A percentile compares a stretch with the other conserved stretches of the same genome.
phyloP scores from a whole-genome alignment of 1,140 invertebrate genomes.

The Manduca sexta region DNA sequence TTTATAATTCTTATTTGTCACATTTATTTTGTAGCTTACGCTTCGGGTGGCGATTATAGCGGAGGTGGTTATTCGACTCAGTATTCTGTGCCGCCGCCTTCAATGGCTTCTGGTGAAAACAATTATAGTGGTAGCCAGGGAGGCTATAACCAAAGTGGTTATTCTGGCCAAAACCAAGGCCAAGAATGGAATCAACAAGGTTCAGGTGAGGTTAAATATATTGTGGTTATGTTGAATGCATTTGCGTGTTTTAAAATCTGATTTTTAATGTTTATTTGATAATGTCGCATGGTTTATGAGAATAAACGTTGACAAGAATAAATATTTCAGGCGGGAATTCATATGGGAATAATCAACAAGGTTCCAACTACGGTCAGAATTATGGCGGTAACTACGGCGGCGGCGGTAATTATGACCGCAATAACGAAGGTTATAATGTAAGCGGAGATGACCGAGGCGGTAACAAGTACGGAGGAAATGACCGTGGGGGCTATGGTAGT shows the following conservation, averaged over 20 bases:
- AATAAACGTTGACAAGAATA: too few relatives aligned
- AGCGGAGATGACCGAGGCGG: conserved; percentile 40
- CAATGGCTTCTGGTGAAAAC: conserved; percentile 42
- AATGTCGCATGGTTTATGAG: too few relatives aligned
- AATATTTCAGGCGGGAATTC: conserved; percentile 35
- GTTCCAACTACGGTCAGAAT: conserved; percentile 46
- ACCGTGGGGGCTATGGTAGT: conserved; percentile 45
- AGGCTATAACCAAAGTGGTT: conserved; percentile 45
- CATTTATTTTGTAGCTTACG: conserved; percentile 36
- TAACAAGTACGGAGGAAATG: conserved; percentile 43
- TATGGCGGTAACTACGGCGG: conserved; percentile 41
- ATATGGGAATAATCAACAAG: conserved; percentile 37
- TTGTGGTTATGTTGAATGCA: background rate
- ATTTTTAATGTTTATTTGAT: too few relatives aligned
- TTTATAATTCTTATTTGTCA: background rate
- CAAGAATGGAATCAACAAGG: conserved; percentile 52
- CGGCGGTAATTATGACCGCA: conserved; percentile 47
- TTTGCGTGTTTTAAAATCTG: background rate
- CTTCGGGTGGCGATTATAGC: conserved; percentile 43
- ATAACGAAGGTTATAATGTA: conserved; percentile 47
- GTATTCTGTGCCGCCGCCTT: conserved; percentile 59
- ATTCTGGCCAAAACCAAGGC: conserved; percentile 36
- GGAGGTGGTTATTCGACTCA: conserved; percentile 51
- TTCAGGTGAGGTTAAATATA: conserved; percentile 33
- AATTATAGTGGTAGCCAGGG: conserved; percentile 42